Evolutionary conservation across 2,888 invertebrate genomes (phyloP), one percentile per base, ranked within the genome.

Genomic region (Monochamus alternatus): DNA sequence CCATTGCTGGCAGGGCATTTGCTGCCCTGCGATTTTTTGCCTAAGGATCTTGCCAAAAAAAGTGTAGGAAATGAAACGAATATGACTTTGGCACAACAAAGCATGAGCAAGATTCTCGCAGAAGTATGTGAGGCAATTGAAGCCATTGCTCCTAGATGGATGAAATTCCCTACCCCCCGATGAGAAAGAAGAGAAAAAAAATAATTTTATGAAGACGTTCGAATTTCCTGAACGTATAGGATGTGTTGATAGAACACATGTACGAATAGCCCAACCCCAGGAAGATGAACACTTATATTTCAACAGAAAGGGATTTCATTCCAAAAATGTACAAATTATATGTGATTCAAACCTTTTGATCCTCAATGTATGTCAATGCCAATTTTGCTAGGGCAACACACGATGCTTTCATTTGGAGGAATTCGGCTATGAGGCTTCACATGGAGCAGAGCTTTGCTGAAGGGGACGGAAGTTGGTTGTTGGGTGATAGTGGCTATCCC

Each of bases 301-400:
- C 5, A 67, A 67, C 44, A 14, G 67, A 9, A 67, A 52, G 12
- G 32, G 67, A 14, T 67, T 30, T 67, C 44, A 67, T 12, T 51
- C 51, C 38, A 67, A 51, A 51, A 67, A 67, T 30, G 67, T 67
- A 5, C 67, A 67, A 32, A 31, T 51, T 7, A 51, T 67, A 67
- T 32, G 32, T 55, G n/a, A 55, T 43, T 2, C 44, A 8, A 55
- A 12, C 30, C 14, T 9, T 65, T n/a, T 9, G 58, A n/a, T 32
- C 32, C 2, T 32, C 5, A 59, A n/a, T n/a, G n/a, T n/a, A 59
- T 30, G 59, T 59, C 8, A 59, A 59, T 59, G 59, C 59, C 9
- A n/a, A 22, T 10, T 59, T 22, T 30, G 14, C 22, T 5, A 9
- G 59, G 9, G 59, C 59, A 59, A 22, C 59, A 22, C 59, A 59